phyloP scores from a whole-genome alignment of 2,888 invertebrate species.

The Platycheirus rosarum region DNA sequence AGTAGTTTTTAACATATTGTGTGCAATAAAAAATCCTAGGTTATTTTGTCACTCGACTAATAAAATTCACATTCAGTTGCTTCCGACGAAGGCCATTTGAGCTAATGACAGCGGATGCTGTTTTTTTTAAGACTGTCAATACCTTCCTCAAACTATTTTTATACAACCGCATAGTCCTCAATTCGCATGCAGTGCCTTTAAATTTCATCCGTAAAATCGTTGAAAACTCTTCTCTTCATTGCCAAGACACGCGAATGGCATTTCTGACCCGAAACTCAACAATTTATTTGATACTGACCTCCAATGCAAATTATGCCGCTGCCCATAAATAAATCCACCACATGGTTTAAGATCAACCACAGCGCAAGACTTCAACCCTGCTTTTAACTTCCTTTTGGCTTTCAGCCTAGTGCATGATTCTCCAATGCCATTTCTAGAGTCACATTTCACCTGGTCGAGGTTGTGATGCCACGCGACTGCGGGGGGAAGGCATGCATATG shows the following conservation, averaged over 20 bases:
- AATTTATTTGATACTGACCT: slow-evolving; percentile 55
- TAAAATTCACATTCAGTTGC: no score
- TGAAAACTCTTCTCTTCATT: slow-evolving; percentile 33
- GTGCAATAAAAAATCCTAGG: no score
- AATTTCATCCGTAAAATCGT: slow-evolving; percentile 32
- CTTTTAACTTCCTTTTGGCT: slow-evolving; percentile 62
- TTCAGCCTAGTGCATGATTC: slow-evolving; percentile 25
- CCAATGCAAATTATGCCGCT: slow-evolving; percentile 45
- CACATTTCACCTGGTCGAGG: slow-evolving; percentile 29
- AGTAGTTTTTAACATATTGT: no score
- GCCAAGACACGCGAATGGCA: slow-evolving; percentile 64
- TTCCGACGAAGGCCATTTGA: no score
- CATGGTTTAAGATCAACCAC: neutral
- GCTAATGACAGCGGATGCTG: no score
- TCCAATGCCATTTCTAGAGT: slow-evolving; percentile 21
- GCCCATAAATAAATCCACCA: slow-evolving; percentile 27
- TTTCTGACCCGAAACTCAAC: slow-evolving; percentile 55
- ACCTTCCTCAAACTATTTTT: no score
- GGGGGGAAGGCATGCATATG: slow-evolving; percentile 45
- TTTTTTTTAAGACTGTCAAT: no score
- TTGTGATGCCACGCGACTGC: no score
- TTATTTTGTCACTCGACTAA: no score
- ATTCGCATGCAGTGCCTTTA: neutral
- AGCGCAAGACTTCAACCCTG: slow-evolving; percentile 42
- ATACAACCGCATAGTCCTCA: no score